Evolutionary conservation across 1,140 invertebrate genomes (phyloP), one percentile per base, ranked within the genome.

Genomic region (Cotesia glomerata): DNA sequence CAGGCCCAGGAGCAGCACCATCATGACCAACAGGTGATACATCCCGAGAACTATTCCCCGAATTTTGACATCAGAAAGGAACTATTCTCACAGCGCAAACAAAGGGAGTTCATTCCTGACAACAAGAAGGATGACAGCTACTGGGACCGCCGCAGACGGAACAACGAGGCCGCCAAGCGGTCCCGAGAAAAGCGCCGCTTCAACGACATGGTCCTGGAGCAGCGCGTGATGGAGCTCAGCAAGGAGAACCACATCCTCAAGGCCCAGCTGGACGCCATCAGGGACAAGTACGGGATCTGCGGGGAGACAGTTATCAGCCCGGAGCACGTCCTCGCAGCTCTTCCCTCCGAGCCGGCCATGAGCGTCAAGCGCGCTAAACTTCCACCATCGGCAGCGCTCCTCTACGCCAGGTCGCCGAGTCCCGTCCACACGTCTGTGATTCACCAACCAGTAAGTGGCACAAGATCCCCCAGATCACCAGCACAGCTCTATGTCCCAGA

Each of bases 101-200:
- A 98, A 82, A 90, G 97, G 1, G 97, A 98, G 82, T 98, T 98
- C 85, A 98, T 98, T 65, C 97, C 97, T 0, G 97, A 98, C 79
- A 96, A 93, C 83, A 97, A 97, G 81, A 99, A 99, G 84, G 97
- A 99, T 80, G 95, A 98, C 77, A 95, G 94, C 77, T 99, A 99
- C 86, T 99, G 97, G 97, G 97, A 98, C 85, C 90, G 97, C 35
- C 89, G 97, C 52, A 89, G 96, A 52, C 91, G 97, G 36, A 99
- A 99, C 87, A 99, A 99, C 85, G 97, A 98, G 84, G 95, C 97
- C 0, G 97, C 96, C 34, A 96, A 97, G 82, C 88, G 97, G 4
- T 98, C 96, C 2, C 89, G 97, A 0, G 97, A 99, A 85, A 99
- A 99, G 87, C 89, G 97, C 14, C 91, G 97, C 9, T 94, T 97